phyloP scores from a whole-genome alignment of 2,113 vertebrate species.

The Rhinopomastus cyanomelas region DNA sequence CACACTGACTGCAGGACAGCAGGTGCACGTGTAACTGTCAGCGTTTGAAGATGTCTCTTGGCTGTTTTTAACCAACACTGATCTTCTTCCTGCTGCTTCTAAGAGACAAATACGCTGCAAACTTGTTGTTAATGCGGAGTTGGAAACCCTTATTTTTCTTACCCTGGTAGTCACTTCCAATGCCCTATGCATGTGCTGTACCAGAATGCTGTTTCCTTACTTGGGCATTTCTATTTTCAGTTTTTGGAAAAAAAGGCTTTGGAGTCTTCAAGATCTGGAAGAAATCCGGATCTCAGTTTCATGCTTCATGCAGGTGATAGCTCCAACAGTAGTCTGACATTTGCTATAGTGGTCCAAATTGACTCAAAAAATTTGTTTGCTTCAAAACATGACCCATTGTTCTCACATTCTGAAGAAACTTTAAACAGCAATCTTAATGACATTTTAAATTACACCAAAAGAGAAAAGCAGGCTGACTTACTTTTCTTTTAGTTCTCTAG shows the following conservation, averaged over 20 bases:
- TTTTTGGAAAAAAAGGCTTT: background rate
- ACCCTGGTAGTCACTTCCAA: background rate
- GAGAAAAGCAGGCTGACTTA: background rate
- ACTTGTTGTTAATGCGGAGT: background rate
- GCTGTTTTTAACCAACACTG: background rate
- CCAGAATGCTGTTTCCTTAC: background rate
- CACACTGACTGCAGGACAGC: background rate
- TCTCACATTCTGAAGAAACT: background rate
- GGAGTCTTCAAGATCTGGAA: background rate
- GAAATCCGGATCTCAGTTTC: background rate
- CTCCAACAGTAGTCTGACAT: background rate
- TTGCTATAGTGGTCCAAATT: background rate
- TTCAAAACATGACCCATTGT: background rate
- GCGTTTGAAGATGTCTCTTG: background rate
- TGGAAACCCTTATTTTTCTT: background rate
- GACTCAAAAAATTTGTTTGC: background rate
- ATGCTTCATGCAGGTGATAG: background rate
- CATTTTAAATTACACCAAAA: background rate
- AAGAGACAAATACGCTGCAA: background rate
- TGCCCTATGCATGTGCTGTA: background rate
- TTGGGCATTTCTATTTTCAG: background rate
- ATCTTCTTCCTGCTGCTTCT: background rate
- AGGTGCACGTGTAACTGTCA: no score
- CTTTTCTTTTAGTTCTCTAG: background rate
- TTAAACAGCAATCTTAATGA: background rate